Percentiles rank a stretch among this genome's conserved stretches.
These are phyloP conservation scores for Scopus umbretta DNA, from an alignment of 2,113 vertebrate species.

Conservation along the genomic window DNA sequence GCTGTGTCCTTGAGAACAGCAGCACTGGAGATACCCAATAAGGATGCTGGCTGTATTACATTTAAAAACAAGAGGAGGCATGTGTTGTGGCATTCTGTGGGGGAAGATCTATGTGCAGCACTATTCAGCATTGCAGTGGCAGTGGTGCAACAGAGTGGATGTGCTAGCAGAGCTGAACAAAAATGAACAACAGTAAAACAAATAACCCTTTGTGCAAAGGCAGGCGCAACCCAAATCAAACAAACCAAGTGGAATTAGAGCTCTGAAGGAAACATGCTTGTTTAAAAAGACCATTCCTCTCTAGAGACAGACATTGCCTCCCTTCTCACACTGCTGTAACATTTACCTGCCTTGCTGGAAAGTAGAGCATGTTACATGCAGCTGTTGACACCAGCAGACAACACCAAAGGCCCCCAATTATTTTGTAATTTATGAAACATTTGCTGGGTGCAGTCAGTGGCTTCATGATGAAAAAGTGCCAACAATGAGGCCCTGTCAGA, in stretches of 20 bases:
- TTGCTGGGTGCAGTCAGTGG: conserved; percentile 38
- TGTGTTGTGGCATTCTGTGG: background rate
- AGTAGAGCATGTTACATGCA: background rate
- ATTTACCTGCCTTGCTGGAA: background rate
- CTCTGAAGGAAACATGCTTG: background rate
- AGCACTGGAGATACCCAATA: background rate
- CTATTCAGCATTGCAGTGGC: background rate
- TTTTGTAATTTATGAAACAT: conserved; percentile 63
- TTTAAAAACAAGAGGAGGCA: background rate
- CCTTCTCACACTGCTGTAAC: background rate
- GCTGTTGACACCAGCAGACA: conserved; percentile 48
- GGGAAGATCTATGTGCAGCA: background rate
- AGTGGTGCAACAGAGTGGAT: background rate
- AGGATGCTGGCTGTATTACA: background rate
- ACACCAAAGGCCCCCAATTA: conserved; percentile 36
- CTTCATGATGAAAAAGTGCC: conserved; percentile 56
- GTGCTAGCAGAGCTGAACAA: background rate
- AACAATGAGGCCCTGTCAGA: conserved; percentile 65
- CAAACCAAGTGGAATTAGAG: background rate
- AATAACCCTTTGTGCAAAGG: background rate
- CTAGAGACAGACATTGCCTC: background rate
- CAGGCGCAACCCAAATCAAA: background rate
- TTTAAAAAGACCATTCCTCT: background rate
- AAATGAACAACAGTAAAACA: background rate
- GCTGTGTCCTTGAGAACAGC: background rate